Conservation (phyloP, 2,797 vertebrate genomes). For the Sciurus vulgaris region DNA sequence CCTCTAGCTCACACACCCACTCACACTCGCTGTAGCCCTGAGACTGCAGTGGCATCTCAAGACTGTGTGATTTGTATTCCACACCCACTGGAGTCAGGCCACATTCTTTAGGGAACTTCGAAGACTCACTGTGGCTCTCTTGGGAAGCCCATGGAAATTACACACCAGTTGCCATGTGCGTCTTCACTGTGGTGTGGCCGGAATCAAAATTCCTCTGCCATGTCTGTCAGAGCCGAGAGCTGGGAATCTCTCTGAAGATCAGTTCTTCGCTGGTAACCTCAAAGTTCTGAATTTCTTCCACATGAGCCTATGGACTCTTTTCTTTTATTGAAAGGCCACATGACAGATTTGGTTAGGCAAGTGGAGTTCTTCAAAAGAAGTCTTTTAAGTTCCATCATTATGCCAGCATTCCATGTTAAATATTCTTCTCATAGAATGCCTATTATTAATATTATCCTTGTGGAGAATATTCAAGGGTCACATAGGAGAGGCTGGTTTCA, state of each 20-base stretch:
- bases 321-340: conserved; percentile 15
- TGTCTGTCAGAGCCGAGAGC: conserved; percentile 71
- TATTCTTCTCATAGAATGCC: no score
- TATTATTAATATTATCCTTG: no score
- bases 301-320: conserved; percentile 47
- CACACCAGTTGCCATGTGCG: conserved; percentile 65
- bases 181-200: conserved; percentile 64
- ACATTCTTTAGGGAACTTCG: conserved; percentile 62
- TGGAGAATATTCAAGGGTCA: no score
- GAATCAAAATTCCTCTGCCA: conserved; percentile 62
- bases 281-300: conserved; percentile 77
- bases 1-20: background rate
- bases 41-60: background rate
- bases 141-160: conserved; percentile 47
- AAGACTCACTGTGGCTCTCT: conserved; percentile 39
- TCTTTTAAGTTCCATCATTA: background rate
- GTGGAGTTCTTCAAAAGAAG: conserved; percentile 72
- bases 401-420: conserved; percentile 58
- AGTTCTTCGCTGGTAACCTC: conserved; percentile 19
- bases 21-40: background rate
- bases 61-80: conserved; percentile 50
- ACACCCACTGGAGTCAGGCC: conserved; percentile 12
- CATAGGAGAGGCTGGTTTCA: no score
- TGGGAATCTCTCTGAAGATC: conserved; percentile 51
- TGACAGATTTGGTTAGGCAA: conserved; percentile 59